Evolutionary conservation across 2,797 vertebrate species (phyloP).

Genomic region (Xenentodon cancila): DNA sequence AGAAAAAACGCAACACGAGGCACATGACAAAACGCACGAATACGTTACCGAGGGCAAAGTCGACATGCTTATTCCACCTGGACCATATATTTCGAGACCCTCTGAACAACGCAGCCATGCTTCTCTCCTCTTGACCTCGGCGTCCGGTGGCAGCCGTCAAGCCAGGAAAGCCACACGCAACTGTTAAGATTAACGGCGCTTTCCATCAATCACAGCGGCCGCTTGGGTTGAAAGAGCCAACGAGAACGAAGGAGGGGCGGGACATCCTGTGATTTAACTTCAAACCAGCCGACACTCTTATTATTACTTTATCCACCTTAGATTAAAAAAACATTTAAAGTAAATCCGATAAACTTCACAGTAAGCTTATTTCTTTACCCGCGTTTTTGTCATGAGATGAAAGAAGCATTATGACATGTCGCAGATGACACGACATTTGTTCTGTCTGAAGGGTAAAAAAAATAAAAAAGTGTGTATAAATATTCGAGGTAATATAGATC

Average conservation of each 20-base stretch:
- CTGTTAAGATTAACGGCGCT: constrained; percentile 37
- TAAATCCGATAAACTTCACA: not conserved
- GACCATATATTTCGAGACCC: constrained; percentile 71
- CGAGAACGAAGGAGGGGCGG: constrained; percentile 55
- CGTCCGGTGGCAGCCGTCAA: constrained; percentile 71
- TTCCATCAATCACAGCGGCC: constrained; percentile 55
- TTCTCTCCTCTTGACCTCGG: constrained; percentile 79
- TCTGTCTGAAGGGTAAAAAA: not conserved
- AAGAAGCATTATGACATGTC: rapidly evolving
- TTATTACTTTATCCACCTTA: not conserved
- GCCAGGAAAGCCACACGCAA: constrained; percentile 52
- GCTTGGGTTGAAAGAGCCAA: constrained; percentile 37
- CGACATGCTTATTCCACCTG: constrained; percentile 77
- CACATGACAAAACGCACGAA: constrained; percentile 16
- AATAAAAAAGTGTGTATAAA: too few species aligned
- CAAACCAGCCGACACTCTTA: constrained; percentile 11
- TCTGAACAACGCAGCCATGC: constrained; percentile 84
- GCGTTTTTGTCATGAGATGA: not conserved
- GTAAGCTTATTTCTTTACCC: not conserved
- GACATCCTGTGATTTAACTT: constrained; percentile 54
- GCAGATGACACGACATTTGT: not conserved
- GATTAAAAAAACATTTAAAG: not conserved
- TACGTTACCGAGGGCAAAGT: constrained; percentile 78
- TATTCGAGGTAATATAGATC: too few species aligned
- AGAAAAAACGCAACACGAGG: rapidly evolving